phyloP scores from a whole-genome alignment of 2,888 invertebrate species.

The Metacarcinus magister region DNA sequence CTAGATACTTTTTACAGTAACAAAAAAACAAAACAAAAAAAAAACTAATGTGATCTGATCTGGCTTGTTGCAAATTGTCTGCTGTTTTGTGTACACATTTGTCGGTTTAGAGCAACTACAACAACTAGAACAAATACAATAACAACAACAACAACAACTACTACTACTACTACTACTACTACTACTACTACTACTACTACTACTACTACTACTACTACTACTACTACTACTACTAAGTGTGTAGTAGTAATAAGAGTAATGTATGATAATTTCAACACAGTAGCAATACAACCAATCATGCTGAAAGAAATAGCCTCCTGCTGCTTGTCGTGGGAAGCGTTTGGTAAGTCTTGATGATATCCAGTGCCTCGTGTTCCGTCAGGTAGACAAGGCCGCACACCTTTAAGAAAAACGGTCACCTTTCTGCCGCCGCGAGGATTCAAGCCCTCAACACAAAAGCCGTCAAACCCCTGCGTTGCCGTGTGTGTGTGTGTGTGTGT shows the following conservation, averaged over 20 bases:
- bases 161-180: slow-evolving; percentile 26
- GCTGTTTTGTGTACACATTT: neutral
- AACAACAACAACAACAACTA: neutral
- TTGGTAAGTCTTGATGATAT: neutral
- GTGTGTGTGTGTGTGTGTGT: slow-evolving; percentile 14
- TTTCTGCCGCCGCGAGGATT: neutral
- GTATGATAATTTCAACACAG: neutral
- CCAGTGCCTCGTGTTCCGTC: neutral
- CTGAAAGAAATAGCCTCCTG: neutral
- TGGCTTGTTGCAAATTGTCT: neutral
- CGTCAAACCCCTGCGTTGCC: neutral
- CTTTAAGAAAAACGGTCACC: slow-evolving; percentile 26
- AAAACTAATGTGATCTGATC: neutral
- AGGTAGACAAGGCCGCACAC: slow-evolving; percentile 4
- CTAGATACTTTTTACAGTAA: too few species aligned
- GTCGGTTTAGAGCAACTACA: neutral
- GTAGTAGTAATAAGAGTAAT: neutral
- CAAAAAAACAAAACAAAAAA: too few species aligned
- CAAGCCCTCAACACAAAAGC: neutral
- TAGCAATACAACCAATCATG: neutral
- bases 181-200: slow-evolving; percentile 26
- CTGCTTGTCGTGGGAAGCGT: slow-evolving; percentile 22
- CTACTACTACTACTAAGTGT: neutral
- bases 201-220: slow-evolving; percentile 13
- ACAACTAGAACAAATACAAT: neutral